Conservation (phyloP, 2,888 invertebrate genomes). For the Ennomos erosarius region DNA sequence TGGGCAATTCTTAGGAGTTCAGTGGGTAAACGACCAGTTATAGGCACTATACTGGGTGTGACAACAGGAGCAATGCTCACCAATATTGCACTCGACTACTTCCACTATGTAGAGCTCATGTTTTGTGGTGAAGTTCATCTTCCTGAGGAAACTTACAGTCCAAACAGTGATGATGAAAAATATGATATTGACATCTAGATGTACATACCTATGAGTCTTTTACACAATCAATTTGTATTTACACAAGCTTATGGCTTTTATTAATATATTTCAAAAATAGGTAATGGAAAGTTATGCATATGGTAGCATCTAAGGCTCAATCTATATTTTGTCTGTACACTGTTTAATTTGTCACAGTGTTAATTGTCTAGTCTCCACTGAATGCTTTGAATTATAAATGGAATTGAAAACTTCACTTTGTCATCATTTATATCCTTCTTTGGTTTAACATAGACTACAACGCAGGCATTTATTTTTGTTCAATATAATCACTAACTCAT, state of each 20-base stretch:
- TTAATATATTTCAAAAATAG: constrained; percentile 25
- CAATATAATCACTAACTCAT: no score
- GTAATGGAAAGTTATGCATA: constrained; percentile 36
- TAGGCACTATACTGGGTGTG: constrained; percentile 89
- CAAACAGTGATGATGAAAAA: constrained; percentile 83
- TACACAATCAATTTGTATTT: constrained; percentile 16
- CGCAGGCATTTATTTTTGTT: no score
- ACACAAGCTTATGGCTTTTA: constrained; percentile 36
- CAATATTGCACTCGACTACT: constrained; percentile 87
- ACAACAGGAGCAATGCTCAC: constrained; percentile 88
- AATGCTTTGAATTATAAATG: constrained; percentile 46
- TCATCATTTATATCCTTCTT: not conserved
- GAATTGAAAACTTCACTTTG: constrained; percentile 20
- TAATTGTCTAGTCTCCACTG: constrained; percentile 42
- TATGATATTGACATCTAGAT: constrained; percentile 79
- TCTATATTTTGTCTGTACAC: constrained; percentile 35
- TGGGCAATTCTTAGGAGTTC: constrained; percentile 95
- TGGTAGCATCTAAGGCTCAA: constrained; percentile 47
- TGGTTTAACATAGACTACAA: no score
- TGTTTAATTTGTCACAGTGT: constrained; percentile 38
- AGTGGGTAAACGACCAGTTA: constrained; percentile 88
- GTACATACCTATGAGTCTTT: constrained; percentile 11
- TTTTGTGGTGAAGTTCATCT: constrained; percentile 81
- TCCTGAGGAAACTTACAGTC: constrained; percentile 75
- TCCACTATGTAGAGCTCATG: constrained; percentile 86